Base-by-base conservation (phyloP, 2,113 vertebrate species). In the Lophotis ruficrista region DNA sequence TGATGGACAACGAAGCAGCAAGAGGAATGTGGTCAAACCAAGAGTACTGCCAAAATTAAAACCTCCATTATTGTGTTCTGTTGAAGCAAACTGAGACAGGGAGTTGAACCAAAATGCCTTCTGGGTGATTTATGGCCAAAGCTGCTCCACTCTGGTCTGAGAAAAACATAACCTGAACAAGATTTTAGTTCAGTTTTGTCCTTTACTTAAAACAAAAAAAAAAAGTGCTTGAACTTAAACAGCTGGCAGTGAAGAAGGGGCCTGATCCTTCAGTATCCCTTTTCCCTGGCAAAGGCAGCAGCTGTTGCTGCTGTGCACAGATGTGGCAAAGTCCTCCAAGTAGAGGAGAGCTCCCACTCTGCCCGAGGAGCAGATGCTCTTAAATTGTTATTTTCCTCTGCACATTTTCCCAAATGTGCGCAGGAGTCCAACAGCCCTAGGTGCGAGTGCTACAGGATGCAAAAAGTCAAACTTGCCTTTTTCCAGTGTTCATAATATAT, bases 361-460 rank as follows among this genome's bases (percentile, higher is more conserved):
- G 31, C 69, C 73, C 68, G 72, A 68, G 65, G 70, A 94, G 37
- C 89, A 92, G 79, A 93, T 94, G 86, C 83, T 79, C 38, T 41
- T 75, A 43, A 82, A 58, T 51, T 33, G 25, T 21, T 87, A 4
- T 54, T 84, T 93, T 79, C 25, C 41, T 43, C 41, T 43, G 41
- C 41, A 43, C 41, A 43, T 43, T 43, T 43, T 43, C 41, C 41
- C 58, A 64, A 60, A 72, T 7, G 6, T 23, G 7, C 4, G 1
- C 27, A 14, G 18, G 35, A 83, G 18, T 21, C 12, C n/a, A 64
- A 60, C 31, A 62, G 41, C 6, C 33, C 13, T 27, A 79, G n/a
- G 6, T 47, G 33, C 21, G 57, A 62, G 14, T 12, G 27, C 41
- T 65, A 77, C 41, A 81, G 57, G 35, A 86, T 33, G 12, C 25